Percentiles rank a stretch among this genome's conserved stretches.
Conservation (phyloP, 2,113 vertebrate species). For the Litocranius walleri region DNA sequence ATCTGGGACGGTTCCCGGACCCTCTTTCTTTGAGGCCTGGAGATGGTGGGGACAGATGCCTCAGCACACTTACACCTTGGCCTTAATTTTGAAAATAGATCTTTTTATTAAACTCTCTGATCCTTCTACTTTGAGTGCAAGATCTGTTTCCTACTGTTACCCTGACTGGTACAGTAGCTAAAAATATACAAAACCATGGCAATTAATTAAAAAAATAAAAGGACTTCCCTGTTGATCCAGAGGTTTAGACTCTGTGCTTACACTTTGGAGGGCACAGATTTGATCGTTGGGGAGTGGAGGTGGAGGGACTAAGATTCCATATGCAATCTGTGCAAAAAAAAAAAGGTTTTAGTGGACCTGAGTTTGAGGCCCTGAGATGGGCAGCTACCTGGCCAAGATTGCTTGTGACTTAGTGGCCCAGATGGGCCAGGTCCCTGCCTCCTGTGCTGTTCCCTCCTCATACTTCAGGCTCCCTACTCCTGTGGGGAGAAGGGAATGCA, state of each 20-base stretch:
- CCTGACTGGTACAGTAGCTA: not conserved
- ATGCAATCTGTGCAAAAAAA: not conserved
- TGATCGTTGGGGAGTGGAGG: fast-evolving
- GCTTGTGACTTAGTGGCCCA: not conserved
- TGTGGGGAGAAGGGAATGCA: not conserved
- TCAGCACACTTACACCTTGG: not conserved
- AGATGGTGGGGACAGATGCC: not conserved
- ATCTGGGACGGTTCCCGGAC: not conserved
- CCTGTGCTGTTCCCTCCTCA: not conserved
- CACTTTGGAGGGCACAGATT: not conserved
- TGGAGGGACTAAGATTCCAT: not conserved
- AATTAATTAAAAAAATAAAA: not conserved
- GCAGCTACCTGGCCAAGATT: not conserved
- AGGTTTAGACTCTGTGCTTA: not conserved
- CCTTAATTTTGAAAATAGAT: not conserved
- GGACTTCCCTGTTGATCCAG: not conserved
- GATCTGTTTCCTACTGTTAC: not conserved
- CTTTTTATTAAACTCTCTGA: not conserved
- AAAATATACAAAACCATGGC: not conserved
- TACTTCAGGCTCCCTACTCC: not conserved
- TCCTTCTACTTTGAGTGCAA: not conserved
- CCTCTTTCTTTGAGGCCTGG: not conserved
- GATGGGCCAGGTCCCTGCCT: not conserved
- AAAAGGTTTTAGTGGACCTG: not conserved
- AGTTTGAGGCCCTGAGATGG: not conserved